Evolutionary conservation across 2,113 vertebrate species (phyloP).

Genomic region (Phalacrocorax pelagicus): DNA sequence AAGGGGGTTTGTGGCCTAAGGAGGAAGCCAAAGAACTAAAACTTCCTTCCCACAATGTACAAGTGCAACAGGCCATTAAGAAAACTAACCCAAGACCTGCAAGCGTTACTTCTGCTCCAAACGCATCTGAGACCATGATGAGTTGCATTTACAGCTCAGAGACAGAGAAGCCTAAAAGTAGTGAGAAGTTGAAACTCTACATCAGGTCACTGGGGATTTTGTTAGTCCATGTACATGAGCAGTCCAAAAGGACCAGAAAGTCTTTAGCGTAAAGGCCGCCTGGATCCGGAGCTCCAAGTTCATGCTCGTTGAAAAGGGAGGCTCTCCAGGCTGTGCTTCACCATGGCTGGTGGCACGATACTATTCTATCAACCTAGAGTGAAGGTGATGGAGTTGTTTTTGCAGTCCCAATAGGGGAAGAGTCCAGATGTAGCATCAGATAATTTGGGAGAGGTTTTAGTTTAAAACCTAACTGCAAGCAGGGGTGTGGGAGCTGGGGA

Average conservation of each 20-base stretch:
- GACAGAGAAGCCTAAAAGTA: not conserved
- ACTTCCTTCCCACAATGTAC: not conserved
- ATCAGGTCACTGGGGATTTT: not conserved
- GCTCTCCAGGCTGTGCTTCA: not conserved
- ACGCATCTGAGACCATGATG: not conserved
- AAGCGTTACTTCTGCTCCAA: not conserved
- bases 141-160: not conserved
- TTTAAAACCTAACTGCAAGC: not conserved
- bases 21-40: not conserved
- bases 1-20: not conserved
- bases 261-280: not conserved
- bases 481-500: not conserved
- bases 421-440: not conserved
- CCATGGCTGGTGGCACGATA: not conserved
- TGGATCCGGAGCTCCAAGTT: not conserved
- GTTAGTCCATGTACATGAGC: not conserved
- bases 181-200: not conserved
- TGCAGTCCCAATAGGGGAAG: not conserved
- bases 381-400: not conserved
- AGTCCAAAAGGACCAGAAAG: not conserved
- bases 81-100: not conserved
- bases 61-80: not conserved
- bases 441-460: not conserved
- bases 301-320: not conserved
- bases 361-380: not conserved